These are phyloP conservation scores for Lophura nycthemera DNA, from an alignment of 2,113 vertebrate genomes.

Conservation along the genomic window DNA sequence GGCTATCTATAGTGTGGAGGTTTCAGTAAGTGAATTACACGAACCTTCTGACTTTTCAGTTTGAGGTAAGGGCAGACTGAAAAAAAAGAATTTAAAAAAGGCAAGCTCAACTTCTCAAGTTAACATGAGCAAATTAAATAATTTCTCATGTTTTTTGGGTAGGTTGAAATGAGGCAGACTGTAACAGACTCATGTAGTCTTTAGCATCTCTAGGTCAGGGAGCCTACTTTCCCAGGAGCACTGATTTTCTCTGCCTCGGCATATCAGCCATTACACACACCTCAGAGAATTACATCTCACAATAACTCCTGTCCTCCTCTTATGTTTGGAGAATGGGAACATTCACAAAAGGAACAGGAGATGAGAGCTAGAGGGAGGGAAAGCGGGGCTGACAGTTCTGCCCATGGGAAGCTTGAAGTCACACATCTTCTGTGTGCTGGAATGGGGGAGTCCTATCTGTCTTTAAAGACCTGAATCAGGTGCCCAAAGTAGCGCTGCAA, in stretches of 20 bases:
- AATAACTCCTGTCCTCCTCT: neutral
- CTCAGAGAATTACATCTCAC: neutral
- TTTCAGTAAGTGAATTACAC: neutral
- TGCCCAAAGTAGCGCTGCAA: neutral
- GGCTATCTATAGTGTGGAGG: neutral
- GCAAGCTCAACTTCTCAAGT: neutral
- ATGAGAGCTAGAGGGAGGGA: neutral
- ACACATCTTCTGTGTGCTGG: neutral
- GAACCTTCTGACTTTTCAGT: neutral
- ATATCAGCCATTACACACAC: accelerated
- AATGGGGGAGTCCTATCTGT: accelerated
- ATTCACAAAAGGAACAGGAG: neutral
- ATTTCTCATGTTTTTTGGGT: neutral
- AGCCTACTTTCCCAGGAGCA: neutral
- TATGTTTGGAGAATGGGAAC: neutral
- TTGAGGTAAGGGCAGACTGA: neutral
- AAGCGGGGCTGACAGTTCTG: neutral
- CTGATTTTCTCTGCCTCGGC: neutral
- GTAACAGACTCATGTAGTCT: neutral
- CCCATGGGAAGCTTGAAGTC: neutral
- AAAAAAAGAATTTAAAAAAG: neutral
- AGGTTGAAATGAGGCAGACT: neutral
- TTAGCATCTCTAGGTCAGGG: neutral
- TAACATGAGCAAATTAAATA: neutral
- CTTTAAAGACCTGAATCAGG: neutral